A percentile compares a stretch with the other conserved stretches of the same genome.
phyloP scores from a whole-genome alignment of 2,113 vertebrate species.

The Sclerurus mexicanus region DNA sequence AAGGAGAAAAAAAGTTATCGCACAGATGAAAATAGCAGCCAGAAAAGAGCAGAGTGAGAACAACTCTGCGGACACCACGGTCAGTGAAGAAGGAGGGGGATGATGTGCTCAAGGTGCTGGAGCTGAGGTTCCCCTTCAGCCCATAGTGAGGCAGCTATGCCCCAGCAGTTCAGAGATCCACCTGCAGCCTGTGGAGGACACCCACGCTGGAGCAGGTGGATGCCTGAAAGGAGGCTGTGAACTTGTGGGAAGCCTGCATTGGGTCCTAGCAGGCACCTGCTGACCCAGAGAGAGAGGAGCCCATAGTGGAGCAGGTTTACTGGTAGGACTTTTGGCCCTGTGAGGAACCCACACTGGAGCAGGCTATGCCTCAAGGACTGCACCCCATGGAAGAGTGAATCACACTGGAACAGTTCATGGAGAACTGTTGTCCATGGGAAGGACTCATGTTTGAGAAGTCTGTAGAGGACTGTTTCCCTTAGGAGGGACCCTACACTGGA shows the following conservation, averaged over 20 bases:
- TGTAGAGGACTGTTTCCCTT: neutral
- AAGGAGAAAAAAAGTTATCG: neutral
- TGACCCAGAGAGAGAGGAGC: neutral
- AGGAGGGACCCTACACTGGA: neutral
- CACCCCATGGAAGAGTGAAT: neutral
- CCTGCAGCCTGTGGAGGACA: neutral
- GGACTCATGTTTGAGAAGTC: neutral
- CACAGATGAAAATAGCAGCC: neutral
- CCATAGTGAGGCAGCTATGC: neutral
- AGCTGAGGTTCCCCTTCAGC: neutral
- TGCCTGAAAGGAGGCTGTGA: neutral
- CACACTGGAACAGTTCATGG: neutral
- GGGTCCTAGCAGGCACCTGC: neutral
- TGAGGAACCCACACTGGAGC: neutral
- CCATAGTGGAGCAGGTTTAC: neutral
- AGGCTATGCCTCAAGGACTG: neutral
- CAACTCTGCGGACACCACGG: neutral
- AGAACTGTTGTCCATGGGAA: neutral
- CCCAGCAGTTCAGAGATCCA: neutral
- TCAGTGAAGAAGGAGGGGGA: neutral
- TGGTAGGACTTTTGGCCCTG: neutral
- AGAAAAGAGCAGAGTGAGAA: neutral
- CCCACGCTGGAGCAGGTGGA: neutral
- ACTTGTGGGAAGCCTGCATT: neutral
- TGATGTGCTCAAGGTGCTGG: neutral